Percentiles rank a stretch among this genome's conserved stretches.
Evolutionary conservation across 2,797 vertebrate species (phyloP).

Genomic region (Platalea minor): DNA sequence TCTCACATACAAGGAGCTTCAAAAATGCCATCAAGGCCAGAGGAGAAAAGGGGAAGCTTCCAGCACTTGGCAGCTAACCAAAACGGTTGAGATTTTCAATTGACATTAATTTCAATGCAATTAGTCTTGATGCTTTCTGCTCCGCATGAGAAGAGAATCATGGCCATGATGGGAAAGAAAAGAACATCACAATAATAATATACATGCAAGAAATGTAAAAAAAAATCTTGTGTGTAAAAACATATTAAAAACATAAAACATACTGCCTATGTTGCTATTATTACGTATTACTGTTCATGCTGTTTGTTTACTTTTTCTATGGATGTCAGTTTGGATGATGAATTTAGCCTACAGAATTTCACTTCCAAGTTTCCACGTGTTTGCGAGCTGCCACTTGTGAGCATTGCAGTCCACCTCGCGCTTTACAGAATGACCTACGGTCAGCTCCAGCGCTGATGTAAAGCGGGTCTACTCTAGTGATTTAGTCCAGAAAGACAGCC

Average conservation of each 20-base stretch:
- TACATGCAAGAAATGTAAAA: neutral
- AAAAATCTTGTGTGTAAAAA: neutral
- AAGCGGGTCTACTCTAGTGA: neutral
- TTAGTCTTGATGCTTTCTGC: constrained; percentile 26
- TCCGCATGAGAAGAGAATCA: neutral
- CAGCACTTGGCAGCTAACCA: neutral
- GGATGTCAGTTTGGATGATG: neutral
- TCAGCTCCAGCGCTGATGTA: neutral
- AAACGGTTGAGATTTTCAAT: neutral
- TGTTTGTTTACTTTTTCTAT: constrained; percentile 39
- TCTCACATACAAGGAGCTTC: neutral
- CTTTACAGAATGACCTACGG: neutral
- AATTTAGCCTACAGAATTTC: neutral
- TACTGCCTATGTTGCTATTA: neutral
- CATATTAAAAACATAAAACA: constrained; percentile 66
- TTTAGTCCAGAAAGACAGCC: neutral
- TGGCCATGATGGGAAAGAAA: neutral
- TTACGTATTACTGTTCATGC: neutral
- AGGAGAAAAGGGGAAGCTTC: neutral
- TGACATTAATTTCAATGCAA: constrained; percentile 37
- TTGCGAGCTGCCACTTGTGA: neutral
- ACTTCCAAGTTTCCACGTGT: neutral
- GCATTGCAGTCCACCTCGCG: neutral
- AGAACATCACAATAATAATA: neutral
- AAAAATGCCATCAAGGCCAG: neutral